Base-by-base conservation (phyloP, 2,797 vertebrate species). In the Pseudochaenichthys georgianus region DNA sequence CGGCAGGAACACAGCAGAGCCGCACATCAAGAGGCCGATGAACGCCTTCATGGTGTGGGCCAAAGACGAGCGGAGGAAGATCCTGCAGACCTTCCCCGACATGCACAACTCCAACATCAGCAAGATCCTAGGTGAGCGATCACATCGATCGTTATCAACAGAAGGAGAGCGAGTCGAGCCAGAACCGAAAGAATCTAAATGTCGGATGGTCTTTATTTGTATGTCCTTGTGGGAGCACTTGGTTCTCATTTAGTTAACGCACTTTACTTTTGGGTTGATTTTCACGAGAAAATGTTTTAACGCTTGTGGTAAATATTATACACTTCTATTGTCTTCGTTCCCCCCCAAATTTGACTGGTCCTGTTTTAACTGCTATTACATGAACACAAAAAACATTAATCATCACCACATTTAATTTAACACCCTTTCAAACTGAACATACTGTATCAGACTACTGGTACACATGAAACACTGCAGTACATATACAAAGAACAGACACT, bases 91-190 rank as follows among this genome's bases (percentile, higher is more conserved):
- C 83, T 99, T 99, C 87, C 98, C 98, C 0, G 98, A 99, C 95
- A 99, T 99, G 98, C 98, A 99, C 94, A 99, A 99, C 96, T 99
- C 98, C 93, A 99, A 99, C 94, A 99, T 99, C 93, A 99, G 98
- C 96, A 99, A 99, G 96, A 99, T 99, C 87, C 94, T 99, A 31
- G 98, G 98, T 99, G 91, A 97, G 91, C 97, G 97, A 89, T 4
- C 51, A 13, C 1, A 42, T 0, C n/a, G 23, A n/a, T 38, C 54
- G 42, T 6, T 42, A 0, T 64, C 60, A 8, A 60, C 19, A 48
- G n/a, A 15, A 28, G 4, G 28, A 10, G 38, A 58, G 13, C n/a
- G n/a, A n/a, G n/a, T n/a, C 19, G 3, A 3, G 4, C 5, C 12
- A 4, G 9, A 45, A 8, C 34, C 28, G 28, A 28, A 28, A 28